Evolutionary conservation across 1,140 invertebrate genomes (phyloP).

Genomic region (Neodiprion fabricii): DNA sequence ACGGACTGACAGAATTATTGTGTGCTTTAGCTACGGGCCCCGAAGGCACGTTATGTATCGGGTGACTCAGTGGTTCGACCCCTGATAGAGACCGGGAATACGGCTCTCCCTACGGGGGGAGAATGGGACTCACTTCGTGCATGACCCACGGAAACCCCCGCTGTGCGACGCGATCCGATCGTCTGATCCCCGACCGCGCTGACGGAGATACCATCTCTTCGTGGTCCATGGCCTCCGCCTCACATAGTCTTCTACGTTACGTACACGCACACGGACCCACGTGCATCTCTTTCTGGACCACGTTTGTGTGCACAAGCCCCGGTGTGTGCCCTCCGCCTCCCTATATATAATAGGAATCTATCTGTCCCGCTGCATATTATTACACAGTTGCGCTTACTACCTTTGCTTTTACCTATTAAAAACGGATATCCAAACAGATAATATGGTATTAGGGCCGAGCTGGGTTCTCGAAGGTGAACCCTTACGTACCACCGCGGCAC

Average conservation of each 20-base stretch:
- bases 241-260: conserved; percentile 1
- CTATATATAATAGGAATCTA: conserved; percentile 8
- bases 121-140: conserved; percentile 54
- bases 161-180: conserved; percentile 54
- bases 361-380: background rate
- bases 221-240: conserved; percentile 36
- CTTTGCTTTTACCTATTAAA: too few relatives aligned
- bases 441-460: too few relatives aligned
- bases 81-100: conserved; percentile 41
- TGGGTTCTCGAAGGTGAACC: too few relatives aligned
- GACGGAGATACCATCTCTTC: conserved; percentile 54
- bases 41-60: conserved; percentile 44
- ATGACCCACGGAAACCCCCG: conserved; percentile 55
- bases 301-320: background rate
- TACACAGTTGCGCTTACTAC: background rate
- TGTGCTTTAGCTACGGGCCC: conserved; percentile 30
- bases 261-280: background rate
- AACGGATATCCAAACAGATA: too few relatives aligned
- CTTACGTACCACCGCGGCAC: too few relatives aligned
- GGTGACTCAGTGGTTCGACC: conserved; percentile 47
- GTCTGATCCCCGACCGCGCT: conserved; percentile 54
- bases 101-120: conserved; percentile 29
- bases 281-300: too few relatives aligned
- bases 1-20: conserved; percentile 19
- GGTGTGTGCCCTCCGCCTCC: background rate